phyloP scores from a whole-genome alignment of 23 tunicate species.

The Trididemnum clinides region DNA sequence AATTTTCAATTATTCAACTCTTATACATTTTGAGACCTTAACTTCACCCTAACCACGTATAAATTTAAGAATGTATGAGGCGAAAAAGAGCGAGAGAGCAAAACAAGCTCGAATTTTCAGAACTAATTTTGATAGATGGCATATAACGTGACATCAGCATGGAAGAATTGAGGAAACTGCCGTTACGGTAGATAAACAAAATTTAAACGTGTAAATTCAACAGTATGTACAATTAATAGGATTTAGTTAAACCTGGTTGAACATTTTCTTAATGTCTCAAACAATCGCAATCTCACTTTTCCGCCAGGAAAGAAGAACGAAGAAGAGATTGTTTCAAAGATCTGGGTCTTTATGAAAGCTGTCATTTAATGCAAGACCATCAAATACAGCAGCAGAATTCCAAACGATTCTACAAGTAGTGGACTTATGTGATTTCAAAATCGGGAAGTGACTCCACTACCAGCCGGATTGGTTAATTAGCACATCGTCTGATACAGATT shows the following conservation, averaged over 20 bases:
- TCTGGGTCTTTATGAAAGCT: background rate
- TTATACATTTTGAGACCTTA: no score
- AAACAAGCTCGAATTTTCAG: no score
- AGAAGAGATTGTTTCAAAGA: background rate
- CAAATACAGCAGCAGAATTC: background rate
- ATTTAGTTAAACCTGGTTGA: background rate
- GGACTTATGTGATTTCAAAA: background rate
- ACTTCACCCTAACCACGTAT: no score
- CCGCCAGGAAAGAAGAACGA: background rate
- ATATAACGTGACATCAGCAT: no score
- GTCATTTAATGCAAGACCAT: background rate
- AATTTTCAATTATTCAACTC: no score
- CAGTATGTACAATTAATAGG: background rate
- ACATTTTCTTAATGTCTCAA: background rate
- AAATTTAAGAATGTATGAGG: no score
- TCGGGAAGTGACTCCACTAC: background rate
- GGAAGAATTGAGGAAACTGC: no score
- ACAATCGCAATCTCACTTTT: background rate
- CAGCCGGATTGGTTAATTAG: background rate
- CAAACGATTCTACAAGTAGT: background rate
- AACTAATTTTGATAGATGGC: no score
- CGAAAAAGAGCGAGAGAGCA: no score
- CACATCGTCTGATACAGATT: background rate
- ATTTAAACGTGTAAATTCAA: no score
- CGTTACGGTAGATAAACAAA: no score